Base-by-base conservation (phyloP, 1,140 invertebrate genomes). In the Mycetomoellerius zeteki region DNA sequence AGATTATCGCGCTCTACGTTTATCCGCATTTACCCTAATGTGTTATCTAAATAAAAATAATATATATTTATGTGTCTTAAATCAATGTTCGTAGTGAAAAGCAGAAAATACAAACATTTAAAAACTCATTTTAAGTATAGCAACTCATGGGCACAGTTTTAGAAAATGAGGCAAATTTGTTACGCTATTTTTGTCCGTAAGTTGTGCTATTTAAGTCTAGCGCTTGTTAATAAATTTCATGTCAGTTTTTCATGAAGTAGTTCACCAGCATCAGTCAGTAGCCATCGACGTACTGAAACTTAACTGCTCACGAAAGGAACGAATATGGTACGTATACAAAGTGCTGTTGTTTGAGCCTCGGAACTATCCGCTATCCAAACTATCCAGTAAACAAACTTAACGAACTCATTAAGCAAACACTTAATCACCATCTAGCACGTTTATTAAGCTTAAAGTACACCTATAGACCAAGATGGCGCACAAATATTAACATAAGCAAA, bases 361-460 rank as follows among this genome's bases (percentile, higher is more conserved):
- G 7, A 73, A 84, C 69, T 73, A 84, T 73, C 69, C 69, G 54
- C 69, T 75, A 73, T 73, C 80, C 37, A 50, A 84, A 84, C 80
- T 84, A 84, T 84, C 54, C 80, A 50, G 33, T 64, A 75, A 73
- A 73, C 54, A 84, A 84, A 84, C 80, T 84, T 73, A 73, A 84
- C 69, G 54, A 73, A 84, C 69, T 84, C 80, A 64, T 75, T 58
- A 60, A 60, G 69, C 37, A 60, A 84, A 84, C 69, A 84, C 80
- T 84, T 84, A 84, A 84, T 84, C 80, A 84, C 80, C 24, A 50
- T 50, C 69, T 69, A 54, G 54, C 69, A 60, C 80, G 69, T 75
- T 73, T 73, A 75, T 84, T 73, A 84, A 73, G 24, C 69, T 75
- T 73, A 60, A 84, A 47, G n/a, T 73, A 73, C 24, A 73, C 24